Conservation (phyloP, 2,113 vertebrate genomes). For the Trogon melanurus region DNA sequence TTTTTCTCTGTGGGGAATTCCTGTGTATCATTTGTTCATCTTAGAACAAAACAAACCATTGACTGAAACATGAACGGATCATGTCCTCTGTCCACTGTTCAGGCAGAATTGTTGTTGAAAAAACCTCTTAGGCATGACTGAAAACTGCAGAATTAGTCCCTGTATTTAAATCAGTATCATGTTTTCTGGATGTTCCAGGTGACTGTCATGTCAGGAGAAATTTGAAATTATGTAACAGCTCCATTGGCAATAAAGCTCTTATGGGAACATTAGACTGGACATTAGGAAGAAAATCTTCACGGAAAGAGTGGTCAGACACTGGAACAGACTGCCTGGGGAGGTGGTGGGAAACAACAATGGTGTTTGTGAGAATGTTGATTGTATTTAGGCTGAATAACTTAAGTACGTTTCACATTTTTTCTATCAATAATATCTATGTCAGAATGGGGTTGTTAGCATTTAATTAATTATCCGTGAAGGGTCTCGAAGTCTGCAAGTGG, state of each 20-base stretch:
- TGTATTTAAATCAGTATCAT: background rate
- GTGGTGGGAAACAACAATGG: background rate
- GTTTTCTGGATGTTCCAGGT: slow-evolving; percentile 16
- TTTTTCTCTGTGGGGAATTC: slow-evolving; percentile 7
- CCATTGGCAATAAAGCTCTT: background rate
- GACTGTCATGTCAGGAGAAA: background rate
- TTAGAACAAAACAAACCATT: slow-evolving; percentile 4
- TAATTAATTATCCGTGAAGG: slow-evolving; percentile 34
- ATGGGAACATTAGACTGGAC: background rate
- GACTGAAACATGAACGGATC: background rate
- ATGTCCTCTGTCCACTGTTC: background rate
- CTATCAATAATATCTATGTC: slow-evolving; percentile 1
- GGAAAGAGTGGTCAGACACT: too few relatives aligned
- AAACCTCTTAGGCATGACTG: background rate
- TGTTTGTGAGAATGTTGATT: background rate
- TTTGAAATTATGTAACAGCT: background rate
- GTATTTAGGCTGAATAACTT: background rate
- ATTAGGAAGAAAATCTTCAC: too few relatives aligned
- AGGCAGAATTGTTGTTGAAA: background rate
- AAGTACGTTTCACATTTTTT: background rate
- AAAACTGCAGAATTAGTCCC: background rate
- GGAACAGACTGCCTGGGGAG: too few relatives aligned
- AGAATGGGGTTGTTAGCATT: slow-evolving; percentile 31
- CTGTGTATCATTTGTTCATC: background rate
- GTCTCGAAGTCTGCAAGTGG: slow-evolving; percentile 20